Conservation (phyloP, 2,113 vertebrate species). For the Fulmarus glacialis region DNA sequence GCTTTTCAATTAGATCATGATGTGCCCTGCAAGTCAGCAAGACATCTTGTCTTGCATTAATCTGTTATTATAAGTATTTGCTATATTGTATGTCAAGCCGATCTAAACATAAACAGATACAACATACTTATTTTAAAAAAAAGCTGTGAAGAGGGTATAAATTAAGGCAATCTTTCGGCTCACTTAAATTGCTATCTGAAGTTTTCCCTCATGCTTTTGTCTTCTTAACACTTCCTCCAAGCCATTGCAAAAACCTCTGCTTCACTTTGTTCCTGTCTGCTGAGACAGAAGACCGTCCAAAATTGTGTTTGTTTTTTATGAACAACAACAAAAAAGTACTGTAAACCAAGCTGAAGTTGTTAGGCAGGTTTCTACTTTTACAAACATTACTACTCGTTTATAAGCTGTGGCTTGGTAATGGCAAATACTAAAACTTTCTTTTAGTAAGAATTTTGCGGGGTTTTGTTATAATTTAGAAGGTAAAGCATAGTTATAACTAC, state of each 20-base stretch:
- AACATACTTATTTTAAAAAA: background rate
- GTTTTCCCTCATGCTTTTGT: background rate
- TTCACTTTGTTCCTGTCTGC: background rate
- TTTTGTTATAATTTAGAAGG: background rate
- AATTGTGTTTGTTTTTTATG: background rate
- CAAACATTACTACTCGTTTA: background rate
- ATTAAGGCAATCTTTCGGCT: background rate
- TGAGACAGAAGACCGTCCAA: background rate
- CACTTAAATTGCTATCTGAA: background rate
- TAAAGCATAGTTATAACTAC: background rate
- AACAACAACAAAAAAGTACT: background rate
- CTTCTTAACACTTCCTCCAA: background rate
- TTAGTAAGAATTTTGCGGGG: background rate
- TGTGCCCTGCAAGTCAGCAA: background rate
- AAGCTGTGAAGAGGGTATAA: background rate
- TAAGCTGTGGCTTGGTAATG: background rate
- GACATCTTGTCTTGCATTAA: background rate
- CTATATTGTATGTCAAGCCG: background rate
- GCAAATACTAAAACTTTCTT: background rate
- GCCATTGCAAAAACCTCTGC: background rate
- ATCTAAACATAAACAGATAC: background rate
- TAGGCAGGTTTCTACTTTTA: background rate
- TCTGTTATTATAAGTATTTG: background rate
- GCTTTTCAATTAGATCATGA: background rate
- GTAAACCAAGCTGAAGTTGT: background rate